Conservation (phyloP, 2,797 vertebrate genomes). For the Hoplostethus mediterraneus region DNA sequence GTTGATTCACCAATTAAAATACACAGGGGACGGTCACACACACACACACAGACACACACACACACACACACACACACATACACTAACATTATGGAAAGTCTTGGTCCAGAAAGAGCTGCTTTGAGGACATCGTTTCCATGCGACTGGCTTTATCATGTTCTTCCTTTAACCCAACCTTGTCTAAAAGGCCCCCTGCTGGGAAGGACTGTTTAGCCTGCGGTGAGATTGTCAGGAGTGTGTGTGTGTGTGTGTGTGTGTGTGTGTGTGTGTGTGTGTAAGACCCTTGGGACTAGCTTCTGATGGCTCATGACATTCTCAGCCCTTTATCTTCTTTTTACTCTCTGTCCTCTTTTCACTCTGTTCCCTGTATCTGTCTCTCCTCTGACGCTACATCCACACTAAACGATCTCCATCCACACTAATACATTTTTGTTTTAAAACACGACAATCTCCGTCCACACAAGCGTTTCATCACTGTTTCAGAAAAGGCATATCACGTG, state of each 20-base stretch:
- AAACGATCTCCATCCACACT: no score
- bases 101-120: conserved; percentile 26
- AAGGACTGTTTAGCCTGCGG: conserved; percentile 34
- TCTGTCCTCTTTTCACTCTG: conserved; percentile 10
- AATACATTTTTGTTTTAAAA: no score
- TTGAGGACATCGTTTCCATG: conserved; percentile 53
- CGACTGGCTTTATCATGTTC: conserved; percentile 50
- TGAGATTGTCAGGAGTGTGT: conserved; percentile 12
- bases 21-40: conserved; percentile 8
- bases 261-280: conserved; percentile 9
- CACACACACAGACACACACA: conserved; percentile 1
- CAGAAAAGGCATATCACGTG: no score
- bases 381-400: no score
- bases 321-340: background rate
- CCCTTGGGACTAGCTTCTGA: conserved; percentile 46
- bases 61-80: conserved; percentile 22
- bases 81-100: conserved; percentile 8
- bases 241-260: background rate
- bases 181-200: conserved; percentile 67
- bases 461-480: no score
- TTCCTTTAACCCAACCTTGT: conserved; percentile 60
- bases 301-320: conserved; percentile 29
- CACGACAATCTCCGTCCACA: no score
- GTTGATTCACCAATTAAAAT: conserved; percentile 25
- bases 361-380: conserved; percentile 6